Percentiles rank a stretch among this genome's conserved stretches.
Conservation (phyloP, 2,113 vertebrate genomes). For the Hepsetus odoe region DNA sequence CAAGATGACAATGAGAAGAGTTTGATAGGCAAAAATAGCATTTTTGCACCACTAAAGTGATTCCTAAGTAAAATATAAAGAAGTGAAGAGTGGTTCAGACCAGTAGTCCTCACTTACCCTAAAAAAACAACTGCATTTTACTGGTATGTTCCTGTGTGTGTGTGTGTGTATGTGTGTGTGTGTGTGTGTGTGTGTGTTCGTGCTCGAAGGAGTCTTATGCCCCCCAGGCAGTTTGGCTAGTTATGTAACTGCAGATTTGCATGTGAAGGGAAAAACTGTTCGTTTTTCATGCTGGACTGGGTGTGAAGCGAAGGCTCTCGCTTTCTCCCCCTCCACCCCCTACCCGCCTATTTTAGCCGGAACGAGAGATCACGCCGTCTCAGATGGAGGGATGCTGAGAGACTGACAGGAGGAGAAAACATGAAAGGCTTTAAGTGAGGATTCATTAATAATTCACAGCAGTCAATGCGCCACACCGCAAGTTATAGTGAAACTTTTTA, state of each 20-base stretch:
- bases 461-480: constrained; percentile 13
- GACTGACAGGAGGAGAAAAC: constrained; percentile 55
- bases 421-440: constrained; percentile 55
- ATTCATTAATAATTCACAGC: constrained; percentile 57
- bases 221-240: constrained; percentile 31
- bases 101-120: too few species aligned
- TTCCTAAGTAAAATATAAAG: too few species aligned
- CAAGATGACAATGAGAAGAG: too few species aligned
- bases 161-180: constrained; percentile 43
- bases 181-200: constrained; percentile 35
- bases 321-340: constrained; percentile 18
- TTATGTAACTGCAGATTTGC: constrained; percentile 58
- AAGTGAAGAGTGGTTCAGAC: too few species aligned
- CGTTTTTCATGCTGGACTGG: constrained; percentile 47
- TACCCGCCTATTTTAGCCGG: constrained; percentile 33
- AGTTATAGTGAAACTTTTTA: constrained; percentile 23
- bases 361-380: constrained; percentile 39
- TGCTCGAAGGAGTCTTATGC: constrained; percentile 38
- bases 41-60: too few species aligned
- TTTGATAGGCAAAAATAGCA: too few species aligned
- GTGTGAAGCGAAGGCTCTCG: constrained; percentile 32
- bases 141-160: neutral
- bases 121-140: neutral
- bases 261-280: constrained; percentile 50
- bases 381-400: constrained; percentile 56